Evolutionary conservation across 1,140 invertebrate species (phyloP), one percentile per base, ranked within the genome.

Genomic region (Stegodyphus mimosarum): DNA sequence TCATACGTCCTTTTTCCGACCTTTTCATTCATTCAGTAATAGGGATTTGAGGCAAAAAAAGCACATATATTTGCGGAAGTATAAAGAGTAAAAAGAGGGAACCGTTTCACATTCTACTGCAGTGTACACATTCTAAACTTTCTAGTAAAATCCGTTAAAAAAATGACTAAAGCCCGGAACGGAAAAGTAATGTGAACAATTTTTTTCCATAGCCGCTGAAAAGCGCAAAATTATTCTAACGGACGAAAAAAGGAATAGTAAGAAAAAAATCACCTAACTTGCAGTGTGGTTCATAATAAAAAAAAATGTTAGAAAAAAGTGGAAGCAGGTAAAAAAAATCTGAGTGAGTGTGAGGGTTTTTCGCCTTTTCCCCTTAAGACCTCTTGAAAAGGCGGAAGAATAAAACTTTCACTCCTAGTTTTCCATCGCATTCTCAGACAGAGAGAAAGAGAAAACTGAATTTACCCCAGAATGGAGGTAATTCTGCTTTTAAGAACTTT

Each of bases 391-490:
- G 60, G 69, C 49, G 80, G 18, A 84, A 84, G 81, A 84, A 84
- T 84, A 15, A 75, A 76, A 84, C 81, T 84, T 84, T 84, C 81
- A 60, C 81, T 84, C 50, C 50, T 6, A 50, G 53, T 13, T 84
- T 84, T 75, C 70, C 33, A 55, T 75, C 72, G 69, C 72, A 73
- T 76, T 84, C 49, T 67, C 72, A 75, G 72, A 70, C 70, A 64
- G 63, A 80, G 49, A 78, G 64, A 69, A 60, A 69, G 64, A 80
- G 66, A 84, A 80, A 80, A 80, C 69, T 11, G 75, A 73, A 76
- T 84, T 84, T 84, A 63, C 53, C 81, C 52, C 72, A 75, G 81
- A 84, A 84, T 66, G 13, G 73, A 66, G 72, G 52, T 75, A 84
- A 84, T 84, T 33, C 33, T 33, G 33, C 33, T 33, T 33, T 33